These are phyloP conservation scores for Geotrypetes seraphini DNA, from an alignment of 2,797 vertebrate genomes.

Conservation along the genomic window DNA sequence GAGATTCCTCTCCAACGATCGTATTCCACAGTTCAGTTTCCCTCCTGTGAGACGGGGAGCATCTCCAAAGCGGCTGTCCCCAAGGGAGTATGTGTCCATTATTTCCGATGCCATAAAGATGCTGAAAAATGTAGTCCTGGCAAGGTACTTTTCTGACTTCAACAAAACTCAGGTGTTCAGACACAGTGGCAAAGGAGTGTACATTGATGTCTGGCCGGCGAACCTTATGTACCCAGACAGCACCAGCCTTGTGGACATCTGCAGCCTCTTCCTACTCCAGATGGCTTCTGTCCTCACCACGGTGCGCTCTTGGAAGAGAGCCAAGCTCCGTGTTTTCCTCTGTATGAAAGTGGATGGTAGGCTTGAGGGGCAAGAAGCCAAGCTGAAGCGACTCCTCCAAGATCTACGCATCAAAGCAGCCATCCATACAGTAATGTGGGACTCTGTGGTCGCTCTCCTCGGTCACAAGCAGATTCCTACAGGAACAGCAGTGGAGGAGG, in stretches of 20 bases:
- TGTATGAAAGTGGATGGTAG: conserved; percentile 74
- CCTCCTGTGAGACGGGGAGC: conserved; percentile 31
- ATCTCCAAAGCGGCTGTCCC: conserved; percentile 49
- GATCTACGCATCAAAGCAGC: conserved; percentile 76
- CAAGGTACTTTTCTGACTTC: conserved; percentile 68
- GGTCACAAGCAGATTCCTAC: conserved; percentile 60
- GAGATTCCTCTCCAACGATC: conserved; percentile 4
- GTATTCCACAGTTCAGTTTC: conserved; percentile 44
- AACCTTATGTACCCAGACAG: conserved; percentile 80
- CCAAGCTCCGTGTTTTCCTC: conserved; percentile 75
- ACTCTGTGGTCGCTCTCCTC: conserved; percentile 70
- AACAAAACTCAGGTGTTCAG: conserved; percentile 43
- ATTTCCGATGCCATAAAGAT: conserved; percentile 82
- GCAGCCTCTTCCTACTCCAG: conserved; percentile 82
- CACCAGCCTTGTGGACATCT: conserved; percentile 75
- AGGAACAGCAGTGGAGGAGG: conserved; percentile 12
- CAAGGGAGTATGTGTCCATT: conserved; percentile 72
- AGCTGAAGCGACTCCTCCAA: conserved; percentile 72
- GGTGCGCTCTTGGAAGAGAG: conserved; percentile 70
- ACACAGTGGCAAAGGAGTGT: conserved; percentile 19
- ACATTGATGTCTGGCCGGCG: conserved; percentile 81
- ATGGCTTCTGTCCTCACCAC: conserved; percentile 83
- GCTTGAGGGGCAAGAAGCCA: conserved; percentile 63
- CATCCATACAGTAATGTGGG: conserved; percentile 71
- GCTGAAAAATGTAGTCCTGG: conserved; percentile 77